phyloP scores from a whole-genome alignment of 30 jellyfish, hydroid and myxozoan species.

The Nemopilema nomurai region DNA sequence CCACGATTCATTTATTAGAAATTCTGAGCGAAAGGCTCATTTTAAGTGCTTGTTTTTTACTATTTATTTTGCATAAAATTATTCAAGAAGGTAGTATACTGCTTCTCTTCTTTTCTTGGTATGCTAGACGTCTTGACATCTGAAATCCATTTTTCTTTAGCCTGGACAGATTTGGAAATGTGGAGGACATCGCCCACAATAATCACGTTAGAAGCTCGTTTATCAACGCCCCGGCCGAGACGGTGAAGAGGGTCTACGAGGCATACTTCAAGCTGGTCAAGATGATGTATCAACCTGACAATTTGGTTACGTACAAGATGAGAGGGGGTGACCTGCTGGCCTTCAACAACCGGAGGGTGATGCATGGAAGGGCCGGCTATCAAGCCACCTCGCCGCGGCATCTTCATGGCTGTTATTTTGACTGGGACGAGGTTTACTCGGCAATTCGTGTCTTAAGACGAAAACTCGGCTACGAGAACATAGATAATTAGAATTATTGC shows the following conservation, averaged over 20 bases:
- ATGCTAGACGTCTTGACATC: neutral
- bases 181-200: slow-evolving; percentile 55
- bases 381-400: slow-evolving; percentile 49
- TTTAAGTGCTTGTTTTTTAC: too few species aligned
- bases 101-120: neutral
- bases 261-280: slow-evolving; percentile 45
- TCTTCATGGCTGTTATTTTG: slow-evolving; percentile 72
- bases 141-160: slow-evolving; percentile 1
- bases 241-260: slow-evolving; percentile 55
- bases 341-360: slow-evolving; percentile 65
- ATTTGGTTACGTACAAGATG: slow-evolving; percentile 42
- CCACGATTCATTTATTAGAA: too few species aligned
- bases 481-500: neutral
- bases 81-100: too few species aligned
- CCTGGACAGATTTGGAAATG: slow-evolving; percentile 64
- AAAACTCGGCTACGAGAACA: slow-evolving; percentile 10
- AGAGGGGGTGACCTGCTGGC: slow-evolving; percentile 68
- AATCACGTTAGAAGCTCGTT: slow-evolving; percentile 74
- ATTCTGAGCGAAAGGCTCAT: too few species aligned
- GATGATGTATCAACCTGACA: slow-evolving; percentile 30
- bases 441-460: slow-evolving; percentile 51
- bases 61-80: too few species aligned
- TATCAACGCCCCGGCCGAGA: slow-evolving; percentile 82
- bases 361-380: slow-evolving; percentile 83
- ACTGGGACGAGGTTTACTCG: slow-evolving; percentile 79